These are phyloP conservation scores for Trichosurus vulpecula DNA, from an alignment of 2,797 vertebrate genomes.

Conservation along the genomic window DNA sequence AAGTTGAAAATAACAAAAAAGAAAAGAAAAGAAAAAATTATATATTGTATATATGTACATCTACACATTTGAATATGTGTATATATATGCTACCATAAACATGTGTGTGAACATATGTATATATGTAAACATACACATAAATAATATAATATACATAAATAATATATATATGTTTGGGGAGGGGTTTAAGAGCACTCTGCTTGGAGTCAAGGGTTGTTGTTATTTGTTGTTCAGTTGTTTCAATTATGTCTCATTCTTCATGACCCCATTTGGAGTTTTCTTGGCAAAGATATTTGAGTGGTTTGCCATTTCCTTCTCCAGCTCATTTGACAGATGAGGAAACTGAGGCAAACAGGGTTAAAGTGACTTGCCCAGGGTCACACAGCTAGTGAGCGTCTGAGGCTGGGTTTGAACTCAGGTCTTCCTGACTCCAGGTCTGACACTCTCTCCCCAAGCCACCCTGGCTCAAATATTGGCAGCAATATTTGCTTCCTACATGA, in stretches of 20 bases:
- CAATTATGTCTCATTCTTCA: not conserved
- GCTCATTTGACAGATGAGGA: slow-evolving; percentile 26
- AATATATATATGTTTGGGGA: not conserved
- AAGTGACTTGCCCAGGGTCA: not conserved
- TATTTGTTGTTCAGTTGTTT: not conserved
- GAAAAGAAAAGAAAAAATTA: not conserved
- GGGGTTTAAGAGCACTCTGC: not conserved
- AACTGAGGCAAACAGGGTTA: slow-evolving; percentile 18
- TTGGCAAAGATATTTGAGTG: not conserved
- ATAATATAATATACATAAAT: too few species aligned
- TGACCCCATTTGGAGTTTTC: not conserved
- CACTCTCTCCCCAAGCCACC: not conserved
- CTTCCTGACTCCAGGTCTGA: not conserved
- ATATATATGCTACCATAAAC: not conserved
- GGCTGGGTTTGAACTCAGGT: not conserved
- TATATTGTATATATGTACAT: not conserved
- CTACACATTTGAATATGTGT: not conserved
- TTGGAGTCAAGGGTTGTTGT: not conserved
- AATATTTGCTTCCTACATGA: not conserved
- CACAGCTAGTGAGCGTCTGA: not conserved
- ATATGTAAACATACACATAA: too few species aligned
- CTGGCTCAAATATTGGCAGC: not conserved
- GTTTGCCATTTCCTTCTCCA: not conserved
- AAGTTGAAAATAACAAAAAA: not conserved
- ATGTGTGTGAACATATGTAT: too few species aligned